These are phyloP conservation scores for Ferrisia virgata DNA, from an alignment of 2,888 invertebrate species.

Conservation along the genomic window DNA sequence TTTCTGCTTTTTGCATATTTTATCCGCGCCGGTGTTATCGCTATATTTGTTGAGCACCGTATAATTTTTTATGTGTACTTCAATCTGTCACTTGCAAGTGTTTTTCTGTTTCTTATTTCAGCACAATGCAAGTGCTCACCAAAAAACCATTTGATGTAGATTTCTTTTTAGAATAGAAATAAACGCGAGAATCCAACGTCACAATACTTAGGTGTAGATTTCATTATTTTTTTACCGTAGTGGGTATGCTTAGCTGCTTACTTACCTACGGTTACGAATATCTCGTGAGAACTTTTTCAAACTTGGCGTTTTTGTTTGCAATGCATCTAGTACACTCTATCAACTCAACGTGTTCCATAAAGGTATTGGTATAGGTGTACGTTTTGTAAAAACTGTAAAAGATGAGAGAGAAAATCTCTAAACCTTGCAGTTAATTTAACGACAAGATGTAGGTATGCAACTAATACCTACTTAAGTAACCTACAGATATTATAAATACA, in stretches of 20 bases:
- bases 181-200: neutral
- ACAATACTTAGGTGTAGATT: neutral
- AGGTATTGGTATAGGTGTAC: no score
- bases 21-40: neutral
- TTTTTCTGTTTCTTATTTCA: constrained; percentile 5
- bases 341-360: no score
- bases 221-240: neutral
- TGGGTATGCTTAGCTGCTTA: no score
- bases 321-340: neutral
- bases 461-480: no score
- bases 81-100: constrained; percentile 5
- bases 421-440: no score
- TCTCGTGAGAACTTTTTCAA: neutral
- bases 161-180: constrained; percentile 1
- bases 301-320: neutral
- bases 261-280: no score
- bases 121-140: neutral
- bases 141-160: constrained; percentile 5
- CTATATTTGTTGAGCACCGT: neutral
- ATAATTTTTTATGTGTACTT: constrained; percentile 5
- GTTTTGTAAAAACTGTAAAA: no score
- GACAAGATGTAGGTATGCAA: no score
- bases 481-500: no score
- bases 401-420: no score
- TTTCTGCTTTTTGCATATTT: neutral